These are phyloP conservation scores for Drosophila paucipuncta DNA, from an alignment of 2,888 invertebrate genomes.

Conservation along the genomic window DNA sequence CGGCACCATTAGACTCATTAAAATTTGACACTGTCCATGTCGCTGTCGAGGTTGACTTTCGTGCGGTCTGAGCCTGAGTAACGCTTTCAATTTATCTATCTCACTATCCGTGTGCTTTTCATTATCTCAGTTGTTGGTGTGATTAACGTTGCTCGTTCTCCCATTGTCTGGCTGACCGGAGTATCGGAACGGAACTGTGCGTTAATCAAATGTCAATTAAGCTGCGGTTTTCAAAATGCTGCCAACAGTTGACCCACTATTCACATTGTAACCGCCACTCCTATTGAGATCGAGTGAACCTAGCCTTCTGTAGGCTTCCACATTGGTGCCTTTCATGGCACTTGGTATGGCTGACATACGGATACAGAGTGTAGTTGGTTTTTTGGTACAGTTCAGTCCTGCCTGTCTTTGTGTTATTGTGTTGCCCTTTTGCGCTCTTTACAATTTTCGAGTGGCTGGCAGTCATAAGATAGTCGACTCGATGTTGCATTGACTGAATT, in stretches of 20 bases:
- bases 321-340: conserved; percentile 36
- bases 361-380: conserved; percentile 1
- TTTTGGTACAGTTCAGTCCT: conserved; percentile 7
- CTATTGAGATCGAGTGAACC: conserved; percentile 2
- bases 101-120: conserved; percentile 26
- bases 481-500: background rate
- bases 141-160: conserved; percentile 47
- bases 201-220: conserved; percentile 78
- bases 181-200: conserved; percentile 25
- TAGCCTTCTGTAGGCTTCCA: conserved; percentile 12
- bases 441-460: conserved; percentile 33
- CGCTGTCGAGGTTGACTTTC: conserved; percentile 26
- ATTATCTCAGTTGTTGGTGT: conserved; percentile 42
- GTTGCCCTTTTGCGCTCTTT: conserved; percentile 34
- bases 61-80: conserved; percentile 12
- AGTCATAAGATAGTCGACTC: conserved; percentile 28
- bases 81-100: conserved; percentile 60
- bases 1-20: conserved; percentile 69
- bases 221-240: conserved; percentile 62
- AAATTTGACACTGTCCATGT: conserved; percentile 60
- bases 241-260: conserved; percentile 9
- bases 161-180: conserved; percentile 22
- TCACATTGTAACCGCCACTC: background rate
- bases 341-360: conserved; percentile 17
- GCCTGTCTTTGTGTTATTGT: conserved; percentile 13